Percentiles rank a stretch among this genome's conserved stretches.
These are phyloP conservation scores for Thalassarche chlororhynchos DNA, from an alignment of 2,113 vertebrate genomes.

Conservation along the genomic window DNA sequence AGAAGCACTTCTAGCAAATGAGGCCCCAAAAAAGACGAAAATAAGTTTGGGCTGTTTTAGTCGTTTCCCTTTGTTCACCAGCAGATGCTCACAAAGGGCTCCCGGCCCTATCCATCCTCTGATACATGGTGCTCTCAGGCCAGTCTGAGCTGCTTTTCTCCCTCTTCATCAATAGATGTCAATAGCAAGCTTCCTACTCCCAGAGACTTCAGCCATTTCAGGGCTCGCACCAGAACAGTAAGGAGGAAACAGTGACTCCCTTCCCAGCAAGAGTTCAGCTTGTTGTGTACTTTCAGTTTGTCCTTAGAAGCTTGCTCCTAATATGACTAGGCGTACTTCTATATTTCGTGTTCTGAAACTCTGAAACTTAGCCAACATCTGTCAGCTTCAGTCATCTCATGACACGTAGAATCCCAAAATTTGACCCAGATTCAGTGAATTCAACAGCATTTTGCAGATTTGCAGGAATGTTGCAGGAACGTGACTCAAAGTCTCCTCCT, in stretches of 20 bases:
- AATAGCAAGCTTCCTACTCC: constrained; percentile 57
- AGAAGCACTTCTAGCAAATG: neutral
- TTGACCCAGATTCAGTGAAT: neutral
- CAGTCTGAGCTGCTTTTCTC: constrained; percentile 54
- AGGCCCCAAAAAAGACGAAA: neutral
- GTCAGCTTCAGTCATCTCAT: neutral
- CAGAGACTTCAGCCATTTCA: constrained; percentile 38
- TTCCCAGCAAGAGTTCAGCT: neutral
- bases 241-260: neutral
- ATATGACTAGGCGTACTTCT: neutral
- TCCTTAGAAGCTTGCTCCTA: neutral
- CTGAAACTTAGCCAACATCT: neutral
- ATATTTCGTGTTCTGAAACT: neutral
- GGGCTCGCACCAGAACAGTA: neutral
- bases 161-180: constrained; percentile 66
- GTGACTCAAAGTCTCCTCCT: neutral
- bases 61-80: neutral
- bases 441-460: neutral
- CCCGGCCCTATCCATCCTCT: neutral
- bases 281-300: neutral
- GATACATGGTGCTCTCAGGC: neutral
- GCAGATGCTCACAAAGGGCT: neutral
- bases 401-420: neutral
- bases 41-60: neutral
- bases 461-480: neutral